Conservation (phyloP, 2,113 vertebrate genomes). For the Phoenicopterus ruber region DNA sequence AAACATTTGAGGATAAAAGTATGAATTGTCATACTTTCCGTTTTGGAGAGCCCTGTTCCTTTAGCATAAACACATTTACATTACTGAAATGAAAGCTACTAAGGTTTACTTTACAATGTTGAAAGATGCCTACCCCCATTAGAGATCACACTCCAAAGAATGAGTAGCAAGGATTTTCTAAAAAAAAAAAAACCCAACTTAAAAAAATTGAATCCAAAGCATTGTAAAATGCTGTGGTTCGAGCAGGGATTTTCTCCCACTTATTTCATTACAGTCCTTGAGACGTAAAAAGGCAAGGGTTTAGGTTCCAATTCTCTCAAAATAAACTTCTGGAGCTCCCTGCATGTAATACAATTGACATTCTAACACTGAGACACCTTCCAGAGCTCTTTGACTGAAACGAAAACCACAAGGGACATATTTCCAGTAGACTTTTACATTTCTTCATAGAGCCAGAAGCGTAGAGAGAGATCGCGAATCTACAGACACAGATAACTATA, state of each 20-base stretch:
- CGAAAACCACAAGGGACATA: neutral
- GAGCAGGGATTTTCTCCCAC: neutral
- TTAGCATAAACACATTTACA: neutral
- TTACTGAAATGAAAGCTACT: neutral
- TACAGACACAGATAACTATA: neutral
- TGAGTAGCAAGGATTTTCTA: neutral
- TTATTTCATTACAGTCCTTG: neutral
- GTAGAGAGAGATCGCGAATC: too few relatives aligned
- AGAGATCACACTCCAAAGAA: neutral
- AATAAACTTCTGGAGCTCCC: neutral
- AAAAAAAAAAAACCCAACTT: neutral
- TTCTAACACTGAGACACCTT: neutral
- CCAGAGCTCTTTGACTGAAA: neutral
- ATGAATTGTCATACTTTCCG: neutral
- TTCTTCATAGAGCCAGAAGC: neutral
- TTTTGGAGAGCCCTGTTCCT: neutral
- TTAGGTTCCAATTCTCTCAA: neutral
- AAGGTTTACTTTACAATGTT: neutral
- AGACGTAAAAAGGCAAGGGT: neutral
- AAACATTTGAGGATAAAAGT: neutral
- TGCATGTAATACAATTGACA: neutral
- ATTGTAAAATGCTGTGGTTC: neutral
- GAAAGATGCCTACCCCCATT: neutral
- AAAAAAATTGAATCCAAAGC: neutral
- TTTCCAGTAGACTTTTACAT: neutral